These are phyloP conservation scores for Allolobophora icterica DNA, from an alignment of 2,888 invertebrate species.

Conservation along the genomic window DNA sequence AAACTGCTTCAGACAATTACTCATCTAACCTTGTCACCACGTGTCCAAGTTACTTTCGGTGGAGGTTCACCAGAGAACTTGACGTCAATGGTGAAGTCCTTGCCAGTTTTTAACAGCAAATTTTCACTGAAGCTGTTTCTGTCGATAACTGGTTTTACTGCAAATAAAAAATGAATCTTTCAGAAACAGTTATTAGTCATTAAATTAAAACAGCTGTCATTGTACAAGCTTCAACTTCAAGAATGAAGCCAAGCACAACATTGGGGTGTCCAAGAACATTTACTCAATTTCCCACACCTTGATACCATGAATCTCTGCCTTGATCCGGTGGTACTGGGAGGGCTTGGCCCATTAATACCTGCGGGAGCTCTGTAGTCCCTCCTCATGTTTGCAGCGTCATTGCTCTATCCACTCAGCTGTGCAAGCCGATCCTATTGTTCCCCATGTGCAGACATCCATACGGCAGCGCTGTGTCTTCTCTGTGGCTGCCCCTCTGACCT, in stretches of 20 bases:
- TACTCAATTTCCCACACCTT: not conserved
- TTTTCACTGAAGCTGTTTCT: slow-evolving; percentile 83
- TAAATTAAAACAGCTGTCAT: not conserved
- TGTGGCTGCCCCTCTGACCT: too few relatives aligned
- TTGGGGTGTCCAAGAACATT: not conserved
- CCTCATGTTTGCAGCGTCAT: too few relatives aligned
- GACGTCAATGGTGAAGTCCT: slow-evolving; percentile 89
- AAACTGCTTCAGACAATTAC: not conserved
- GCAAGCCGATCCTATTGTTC: too few relatives aligned
- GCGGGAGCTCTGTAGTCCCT: too few relatives aligned
- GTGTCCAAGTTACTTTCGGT: slow-evolving; percentile 87
- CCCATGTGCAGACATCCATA: too few relatives aligned
- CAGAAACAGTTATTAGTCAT: not conserved
- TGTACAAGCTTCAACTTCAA: not conserved
- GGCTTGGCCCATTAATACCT: too few relatives aligned
- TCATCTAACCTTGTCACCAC: slow-evolving; percentile 48
- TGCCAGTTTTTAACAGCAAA: slow-evolving; percentile 92
- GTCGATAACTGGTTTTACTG: slow-evolving; percentile 94
- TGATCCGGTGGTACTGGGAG: too few relatives aligned
- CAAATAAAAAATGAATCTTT: slow-evolving; percentile 50
- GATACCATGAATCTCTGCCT: too few relatives aligned
- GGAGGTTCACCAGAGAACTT: slow-evolving; percentile 96
- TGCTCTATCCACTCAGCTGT: too few relatives aligned
- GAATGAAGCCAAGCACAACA: not conserved
- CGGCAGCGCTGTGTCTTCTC: too few relatives aligned